phyloP scores from a whole-genome alignment of 2,113 vertebrate species.

The Carlito syrichta region DNA sequence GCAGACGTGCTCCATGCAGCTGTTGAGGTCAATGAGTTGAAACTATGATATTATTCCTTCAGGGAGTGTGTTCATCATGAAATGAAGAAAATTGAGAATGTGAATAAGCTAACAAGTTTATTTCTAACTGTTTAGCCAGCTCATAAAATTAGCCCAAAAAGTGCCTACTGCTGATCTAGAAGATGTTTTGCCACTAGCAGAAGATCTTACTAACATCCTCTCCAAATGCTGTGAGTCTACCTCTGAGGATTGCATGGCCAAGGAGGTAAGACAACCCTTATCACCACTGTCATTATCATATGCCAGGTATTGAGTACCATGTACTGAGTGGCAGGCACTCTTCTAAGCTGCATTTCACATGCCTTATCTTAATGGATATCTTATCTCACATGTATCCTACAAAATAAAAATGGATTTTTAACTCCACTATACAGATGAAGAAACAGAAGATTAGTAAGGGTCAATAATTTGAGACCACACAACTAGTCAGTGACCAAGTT shows the following conservation, averaged over 20 bases:
- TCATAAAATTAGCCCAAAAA: conserved; percentile 80
- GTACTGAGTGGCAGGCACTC: background rate
- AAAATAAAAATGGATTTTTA: background rate
- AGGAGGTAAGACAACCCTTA: conserved; percentile 59
- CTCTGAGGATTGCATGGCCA: conserved; percentile 79
- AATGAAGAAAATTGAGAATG: background rate
- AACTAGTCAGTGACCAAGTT: background rate
- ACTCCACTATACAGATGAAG: background rate
- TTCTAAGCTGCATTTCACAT: background rate
- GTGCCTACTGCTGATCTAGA: conserved; percentile 72
- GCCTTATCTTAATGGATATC: background rate
- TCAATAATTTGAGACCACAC: background rate
- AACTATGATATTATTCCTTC: background rate
- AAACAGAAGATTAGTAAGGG: background rate
- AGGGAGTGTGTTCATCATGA: background rate
- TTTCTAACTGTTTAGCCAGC: conserved; percentile 70
- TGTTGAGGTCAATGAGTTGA: background rate
- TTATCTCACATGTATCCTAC: background rate
- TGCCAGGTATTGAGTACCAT: accelerated
- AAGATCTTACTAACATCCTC: conserved; percentile 61
- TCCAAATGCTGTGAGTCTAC: conserved; percentile 77
- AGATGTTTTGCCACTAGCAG: conserved; percentile 75
- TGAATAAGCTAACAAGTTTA: background rate
- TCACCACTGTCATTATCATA: too few relatives aligned
- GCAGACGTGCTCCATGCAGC: background rate